Evolutionary conservation across 2,888 invertebrate genomes (phyloP).

Genomic region (Caradrina clavipalpis): DNA sequence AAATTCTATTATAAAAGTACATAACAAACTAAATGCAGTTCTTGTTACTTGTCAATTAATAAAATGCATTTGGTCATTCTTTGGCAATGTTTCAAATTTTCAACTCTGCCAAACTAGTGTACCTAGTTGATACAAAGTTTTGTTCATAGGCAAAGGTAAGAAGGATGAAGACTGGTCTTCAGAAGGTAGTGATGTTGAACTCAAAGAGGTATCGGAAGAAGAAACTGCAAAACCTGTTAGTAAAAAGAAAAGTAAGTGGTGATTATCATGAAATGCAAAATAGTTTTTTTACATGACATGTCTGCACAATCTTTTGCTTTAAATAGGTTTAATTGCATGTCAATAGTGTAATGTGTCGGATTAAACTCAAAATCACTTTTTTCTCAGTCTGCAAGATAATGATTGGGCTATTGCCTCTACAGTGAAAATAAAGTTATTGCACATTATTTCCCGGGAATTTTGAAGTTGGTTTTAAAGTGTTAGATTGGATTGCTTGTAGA

Average conservation of each 20-base stretch:
- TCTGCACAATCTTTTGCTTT: no score
- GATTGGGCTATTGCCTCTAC: not conserved
- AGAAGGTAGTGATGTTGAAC: conserved; percentile 86
- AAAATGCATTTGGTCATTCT: not conserved
- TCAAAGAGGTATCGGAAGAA: conserved; percentile 84
- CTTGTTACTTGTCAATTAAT: conserved; percentile 2
- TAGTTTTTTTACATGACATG: no score
- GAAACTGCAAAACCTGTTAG: conserved; percentile 82
- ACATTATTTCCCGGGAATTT: not conserved
- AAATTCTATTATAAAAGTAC: no score
- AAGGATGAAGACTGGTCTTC: conserved; percentile 91
- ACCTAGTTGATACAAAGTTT: conserved; percentile 8
- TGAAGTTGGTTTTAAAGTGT: no score
- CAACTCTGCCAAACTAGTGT: conserved; percentile 5
- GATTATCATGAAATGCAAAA: not conserved
- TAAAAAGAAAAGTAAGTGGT: conserved; percentile 86
- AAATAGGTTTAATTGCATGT: no score
- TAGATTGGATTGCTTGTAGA: no score
- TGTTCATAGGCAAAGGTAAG: conserved; percentile 86
- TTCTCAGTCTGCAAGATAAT: not conserved
- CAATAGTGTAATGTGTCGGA: no score
- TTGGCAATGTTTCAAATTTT: conserved; percentile 30
- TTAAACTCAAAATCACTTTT: not conserved
- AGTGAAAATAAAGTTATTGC: not conserved
- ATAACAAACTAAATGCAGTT: not conserved